Conservation (phyloP, 2,797 vertebrate species). For the Falco peregrinus region DNA sequence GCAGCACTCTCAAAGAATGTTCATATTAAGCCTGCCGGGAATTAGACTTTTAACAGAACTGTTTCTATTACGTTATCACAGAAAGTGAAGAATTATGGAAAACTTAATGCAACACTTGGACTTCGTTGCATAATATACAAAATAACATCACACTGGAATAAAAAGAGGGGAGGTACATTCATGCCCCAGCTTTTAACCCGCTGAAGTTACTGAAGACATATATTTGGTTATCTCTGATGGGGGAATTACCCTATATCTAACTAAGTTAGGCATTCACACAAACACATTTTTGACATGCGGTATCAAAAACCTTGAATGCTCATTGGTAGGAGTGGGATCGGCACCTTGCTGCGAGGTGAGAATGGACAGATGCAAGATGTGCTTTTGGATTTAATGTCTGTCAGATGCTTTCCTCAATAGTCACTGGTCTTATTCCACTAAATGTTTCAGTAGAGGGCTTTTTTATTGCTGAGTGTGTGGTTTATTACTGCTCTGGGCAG, state of each 20-base stretch:
- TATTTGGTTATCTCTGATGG: background rate
- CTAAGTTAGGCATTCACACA: background rate
- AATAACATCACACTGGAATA: too few relatives aligned
- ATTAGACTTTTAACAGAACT: background rate
- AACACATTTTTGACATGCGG: fast-evolving
- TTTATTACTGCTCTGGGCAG: background rate
- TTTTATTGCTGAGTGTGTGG: fast-evolving
- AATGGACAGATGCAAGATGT: background rate
- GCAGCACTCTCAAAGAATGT: background rate
- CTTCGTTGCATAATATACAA: background rate
- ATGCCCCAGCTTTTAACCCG: background rate
- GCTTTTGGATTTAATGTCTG: background rate
- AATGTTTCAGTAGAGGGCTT: background rate
- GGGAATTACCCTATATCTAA: background rate
- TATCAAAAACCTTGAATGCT: background rate
- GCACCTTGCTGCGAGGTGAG: background rate
- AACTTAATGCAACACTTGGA: background rate
- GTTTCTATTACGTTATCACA: background rate
- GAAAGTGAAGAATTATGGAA: background rate
- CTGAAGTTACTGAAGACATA: background rate
- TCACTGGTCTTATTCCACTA: background rate
- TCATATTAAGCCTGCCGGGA: background rate
- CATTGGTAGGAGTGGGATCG: background rate
- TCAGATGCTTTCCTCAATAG: background rate
- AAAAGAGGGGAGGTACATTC: too few relatives aligned